Conservation (phyloP, 2,888 invertebrate species). For the Anthophora plumipes region DNA sequence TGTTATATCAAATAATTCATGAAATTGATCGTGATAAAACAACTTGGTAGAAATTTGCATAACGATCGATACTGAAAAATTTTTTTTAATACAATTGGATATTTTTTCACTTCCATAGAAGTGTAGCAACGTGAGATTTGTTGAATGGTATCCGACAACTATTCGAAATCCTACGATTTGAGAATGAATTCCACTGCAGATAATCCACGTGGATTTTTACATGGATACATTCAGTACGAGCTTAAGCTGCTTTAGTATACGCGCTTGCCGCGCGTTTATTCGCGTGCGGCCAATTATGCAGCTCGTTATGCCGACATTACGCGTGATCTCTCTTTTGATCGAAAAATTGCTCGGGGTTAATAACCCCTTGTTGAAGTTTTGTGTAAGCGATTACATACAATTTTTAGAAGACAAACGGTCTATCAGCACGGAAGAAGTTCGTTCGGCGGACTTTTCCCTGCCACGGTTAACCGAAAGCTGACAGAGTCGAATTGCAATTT, state of each 20-base stretch:
- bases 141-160: conserved; percentile 40
- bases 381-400: conserved; percentile 59
- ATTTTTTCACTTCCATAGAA: too few relatives aligned
- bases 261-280: conserved; percentile 61
- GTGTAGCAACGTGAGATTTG: conserved; percentile 18
- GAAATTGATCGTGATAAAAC: neutral
- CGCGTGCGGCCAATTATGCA: conserved; percentile 75
- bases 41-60: conserved; percentile 14
- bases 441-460: conserved; percentile 9
- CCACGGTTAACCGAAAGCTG: conserved; percentile 6
- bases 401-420: conserved; percentile 57
- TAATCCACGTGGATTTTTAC: conserved; percentile 68
- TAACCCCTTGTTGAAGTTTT: conserved; percentile 54
- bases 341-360: conserved; percentile 55
- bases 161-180: conserved; percentile 26
- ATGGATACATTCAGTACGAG: conserved; percentile 69
- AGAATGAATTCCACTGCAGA: conserved; percentile 68
- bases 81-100: too few relatives aligned
- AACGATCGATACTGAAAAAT: conserved; percentile 22
- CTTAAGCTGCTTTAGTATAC: conserved; percentile 52
- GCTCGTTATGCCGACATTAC: conserved; percentile 77
- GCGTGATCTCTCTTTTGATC: conserved; percentile 72
- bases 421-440: conserved; percentile 53
- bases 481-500: conserved; percentile 34
- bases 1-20: too few relatives aligned